Percentiles rank a stretch among this genome's conserved stretches.
Evolutionary conservation across 2,888 invertebrate species (phyloP).

Genomic region (Torymus aiolomorphi): DNA sequence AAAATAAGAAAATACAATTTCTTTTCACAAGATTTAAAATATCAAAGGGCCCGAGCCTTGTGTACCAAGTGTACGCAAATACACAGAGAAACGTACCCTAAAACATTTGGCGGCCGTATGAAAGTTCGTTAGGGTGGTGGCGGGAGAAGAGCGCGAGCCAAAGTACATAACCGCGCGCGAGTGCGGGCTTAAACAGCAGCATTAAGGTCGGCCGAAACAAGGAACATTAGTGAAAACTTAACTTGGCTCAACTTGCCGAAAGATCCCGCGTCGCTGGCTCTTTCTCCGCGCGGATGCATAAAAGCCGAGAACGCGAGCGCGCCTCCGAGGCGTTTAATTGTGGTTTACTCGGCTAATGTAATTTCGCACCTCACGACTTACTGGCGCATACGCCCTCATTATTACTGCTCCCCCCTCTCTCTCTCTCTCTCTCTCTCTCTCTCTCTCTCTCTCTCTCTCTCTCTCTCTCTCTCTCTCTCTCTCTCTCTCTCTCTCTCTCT

Average conservation of each 20-base stretch:
- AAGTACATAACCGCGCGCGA: constrained; percentile 49
- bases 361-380: constrained; percentile 44
- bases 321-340: constrained; percentile 63
- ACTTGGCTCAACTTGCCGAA: constrained; percentile 64
- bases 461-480: too few species aligned
- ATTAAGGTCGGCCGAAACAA: constrained; percentile 72
- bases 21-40: too few species aligned
- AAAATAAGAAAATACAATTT: too few species aligned
- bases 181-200: constrained; percentile 69
- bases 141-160: constrained; percentile 35
- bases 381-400: constrained; percentile 16
- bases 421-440: too few species aligned
- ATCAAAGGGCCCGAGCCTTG: too few species aligned
- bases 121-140: constrained; percentile 32
- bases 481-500: too few species aligned
- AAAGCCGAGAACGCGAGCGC: constrained; percentile 62
- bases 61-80: not conserved
- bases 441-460: too few species aligned
- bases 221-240: constrained; percentile 75
- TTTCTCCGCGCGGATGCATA: constrained; percentile 56
- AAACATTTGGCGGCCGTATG: constrained; percentile 16
- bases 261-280: constrained; percentile 54
- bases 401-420: not conserved
- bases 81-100: not conserved
- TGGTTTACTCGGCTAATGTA: constrained; percentile 60